These are phyloP conservation scores for Melanostoma scalare DNA, from an alignment of 2,888 invertebrate species.

Conservation along the genomic window DNA sequence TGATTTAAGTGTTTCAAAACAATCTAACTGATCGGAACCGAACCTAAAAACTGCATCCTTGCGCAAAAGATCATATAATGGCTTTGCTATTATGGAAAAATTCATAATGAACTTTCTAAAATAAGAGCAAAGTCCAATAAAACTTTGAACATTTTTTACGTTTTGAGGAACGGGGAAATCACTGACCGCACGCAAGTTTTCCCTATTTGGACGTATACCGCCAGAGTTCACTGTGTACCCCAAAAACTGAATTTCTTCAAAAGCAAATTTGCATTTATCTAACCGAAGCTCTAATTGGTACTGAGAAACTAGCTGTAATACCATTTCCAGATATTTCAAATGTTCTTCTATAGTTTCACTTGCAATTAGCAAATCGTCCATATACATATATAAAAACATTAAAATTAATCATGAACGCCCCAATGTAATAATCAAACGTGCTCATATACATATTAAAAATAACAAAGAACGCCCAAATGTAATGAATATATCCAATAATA, in stretches of 20 bases:
- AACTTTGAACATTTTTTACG: not conserved
- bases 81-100: conserved; percentile 11
- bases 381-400: no score
- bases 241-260: conserved; percentile 56
- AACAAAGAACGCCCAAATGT: no score
- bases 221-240: conserved; percentile 25
- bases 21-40: not conserved
- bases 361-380: conserved; percentile 43
- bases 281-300: conserved; percentile 7
- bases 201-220: conserved; percentile 12
- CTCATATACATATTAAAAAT: no score
- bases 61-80: conserved; percentile 9
- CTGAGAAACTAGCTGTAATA: conserved; percentile 16
- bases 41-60: conserved; percentile 5
- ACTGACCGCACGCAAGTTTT: no score
- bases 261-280: conserved; percentile 66
- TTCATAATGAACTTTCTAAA: not conserved
- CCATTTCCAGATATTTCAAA: conserved; percentile 1
- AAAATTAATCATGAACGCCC: no score
- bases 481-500: no score
- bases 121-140: not conserved
- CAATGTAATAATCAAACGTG: no score
- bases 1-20: conserved; percentile 6
- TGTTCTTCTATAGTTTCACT: conserved; percentile 17
- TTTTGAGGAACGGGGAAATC: not conserved